These are phyloP conservation scores for Epistrophe grossulariae DNA, from an alignment of 2,888 invertebrate genomes.

Conservation along the genomic window DNA sequence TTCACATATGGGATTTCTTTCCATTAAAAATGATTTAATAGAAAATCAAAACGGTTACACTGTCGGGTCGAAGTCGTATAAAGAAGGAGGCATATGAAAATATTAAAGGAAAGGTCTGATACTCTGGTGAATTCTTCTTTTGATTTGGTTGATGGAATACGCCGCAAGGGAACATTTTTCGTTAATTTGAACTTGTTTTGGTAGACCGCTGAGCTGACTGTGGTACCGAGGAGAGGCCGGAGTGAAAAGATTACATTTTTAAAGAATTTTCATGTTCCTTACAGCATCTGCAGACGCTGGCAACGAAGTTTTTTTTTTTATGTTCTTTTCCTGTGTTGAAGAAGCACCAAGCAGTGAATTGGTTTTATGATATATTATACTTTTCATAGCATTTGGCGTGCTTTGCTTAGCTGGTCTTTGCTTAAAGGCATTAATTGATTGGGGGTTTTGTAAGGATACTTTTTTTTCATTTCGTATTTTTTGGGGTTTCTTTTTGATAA, in stretches of 20 bases:
- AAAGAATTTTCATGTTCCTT: slow-evolving; percentile 41
- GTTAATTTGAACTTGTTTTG: slow-evolving; percentile 66
- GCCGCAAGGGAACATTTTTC: slow-evolving; percentile 65
- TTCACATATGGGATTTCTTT: slow-evolving; percentile 48
- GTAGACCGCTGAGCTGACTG: slow-evolving; percentile 23
- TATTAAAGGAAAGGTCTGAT: slow-evolving; percentile 31
- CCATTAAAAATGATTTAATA: slow-evolving; percentile 73
- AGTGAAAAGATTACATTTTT: slow-evolving; percentile 58
- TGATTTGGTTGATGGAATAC: slow-evolving; percentile 68
- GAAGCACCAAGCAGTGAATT: slow-evolving; percentile 53
- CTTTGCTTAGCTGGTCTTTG: slow-evolving; percentile 58
- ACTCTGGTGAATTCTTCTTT: slow-evolving; percentile 54
- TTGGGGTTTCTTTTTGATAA: slow-evolving; percentile 17
- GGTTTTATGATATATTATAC: slow-evolving; percentile 46
- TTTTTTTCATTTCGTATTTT: slow-evolving; percentile 14
- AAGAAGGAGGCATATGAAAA: neutral
- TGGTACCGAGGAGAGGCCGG: neutral
- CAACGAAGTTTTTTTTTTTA: neutral
- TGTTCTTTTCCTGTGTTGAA: slow-evolving; percentile 6
- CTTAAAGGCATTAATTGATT: slow-evolving; percentile 64
- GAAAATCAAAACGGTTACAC: slow-evolving; percentile 70
- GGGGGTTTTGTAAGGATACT: slow-evolving; percentile 43
- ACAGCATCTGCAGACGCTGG: neutral
- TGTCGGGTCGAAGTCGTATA: neutral
- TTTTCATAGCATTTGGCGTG: slow-evolving; percentile 49